These are phyloP conservation scores for Andrena bicolor DNA, from an alignment of 2,888 invertebrate species.

Conservation along the genomic window DNA sequence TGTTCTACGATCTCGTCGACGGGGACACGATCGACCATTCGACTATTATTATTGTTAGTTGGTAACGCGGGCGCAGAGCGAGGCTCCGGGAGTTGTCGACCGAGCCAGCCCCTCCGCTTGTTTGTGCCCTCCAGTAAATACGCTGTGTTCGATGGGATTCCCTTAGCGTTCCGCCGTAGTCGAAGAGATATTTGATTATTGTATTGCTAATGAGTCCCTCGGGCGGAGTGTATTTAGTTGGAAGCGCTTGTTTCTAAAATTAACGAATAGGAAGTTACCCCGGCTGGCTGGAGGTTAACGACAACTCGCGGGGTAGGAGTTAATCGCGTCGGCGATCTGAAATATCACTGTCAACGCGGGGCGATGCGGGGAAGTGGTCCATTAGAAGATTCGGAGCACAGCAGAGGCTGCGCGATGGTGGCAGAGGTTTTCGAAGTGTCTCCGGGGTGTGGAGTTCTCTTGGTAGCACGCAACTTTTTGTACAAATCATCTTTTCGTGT, in stretches of 20 bases:
- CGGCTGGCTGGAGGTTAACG: neutral
- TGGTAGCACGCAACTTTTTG: neutral
- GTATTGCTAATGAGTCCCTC: too few species aligned
- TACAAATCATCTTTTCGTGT: neutral
- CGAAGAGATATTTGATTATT: too few species aligned
- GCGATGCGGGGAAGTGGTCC: neutral
- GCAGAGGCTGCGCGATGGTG: neutral
- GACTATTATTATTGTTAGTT: constrained; percentile 33
- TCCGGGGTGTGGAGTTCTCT: neutral
- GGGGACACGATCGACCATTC: constrained; percentile 48
- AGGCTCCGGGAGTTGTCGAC: neutral
- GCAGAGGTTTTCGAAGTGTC: neutral
- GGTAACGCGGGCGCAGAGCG: neutral
- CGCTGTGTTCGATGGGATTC: too few species aligned
- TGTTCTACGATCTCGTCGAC: constrained; percentile 50
- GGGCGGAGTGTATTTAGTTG: neutral
- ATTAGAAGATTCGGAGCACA: neutral
- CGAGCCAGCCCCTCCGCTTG: neutral
- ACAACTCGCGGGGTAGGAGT: neutral
- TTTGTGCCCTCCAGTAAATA: neutral
- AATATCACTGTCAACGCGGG: neutral
- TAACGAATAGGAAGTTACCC: too few species aligned
- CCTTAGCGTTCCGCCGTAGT: too few species aligned
- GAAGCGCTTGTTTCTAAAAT: neutral
- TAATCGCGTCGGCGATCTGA: neutral